These are phyloP conservation scores for Peromyscus eremicus DNA, from an alignment of 2,797 vertebrate genomes.

Conservation along the genomic window DNA sequence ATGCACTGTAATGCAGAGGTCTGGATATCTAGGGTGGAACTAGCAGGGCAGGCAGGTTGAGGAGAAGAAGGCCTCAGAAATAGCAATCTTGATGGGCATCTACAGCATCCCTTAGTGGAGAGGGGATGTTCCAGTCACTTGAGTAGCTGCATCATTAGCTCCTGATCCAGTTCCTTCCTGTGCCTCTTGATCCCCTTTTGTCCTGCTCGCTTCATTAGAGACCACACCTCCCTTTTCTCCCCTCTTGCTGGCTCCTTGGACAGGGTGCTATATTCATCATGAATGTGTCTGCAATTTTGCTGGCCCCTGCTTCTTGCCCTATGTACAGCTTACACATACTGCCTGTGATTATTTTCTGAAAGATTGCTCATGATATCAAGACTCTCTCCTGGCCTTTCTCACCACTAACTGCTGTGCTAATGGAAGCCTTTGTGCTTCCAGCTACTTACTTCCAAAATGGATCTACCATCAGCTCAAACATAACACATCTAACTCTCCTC, in stretches of 20 bases:
- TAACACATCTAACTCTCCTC: background rate
- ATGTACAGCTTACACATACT: background rate
- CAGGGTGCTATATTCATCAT: background rate
- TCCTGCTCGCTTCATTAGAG: background rate
- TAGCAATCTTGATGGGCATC: background rate
- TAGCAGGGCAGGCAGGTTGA: background rate
- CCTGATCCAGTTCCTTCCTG: background rate
- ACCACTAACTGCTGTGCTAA: background rate
- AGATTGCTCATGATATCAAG: background rate
- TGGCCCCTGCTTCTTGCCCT: background rate
- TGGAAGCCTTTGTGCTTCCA: background rate
- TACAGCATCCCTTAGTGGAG: accelerated
- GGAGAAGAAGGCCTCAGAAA: background rate
- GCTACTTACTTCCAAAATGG: background rate
- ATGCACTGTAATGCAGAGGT: background rate
- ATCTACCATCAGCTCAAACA: background rate
- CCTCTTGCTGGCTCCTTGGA: too few species aligned
- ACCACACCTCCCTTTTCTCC: background rate
- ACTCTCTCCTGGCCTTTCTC: background rate
- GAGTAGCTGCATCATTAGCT: background rate
- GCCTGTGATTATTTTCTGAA: background rate
- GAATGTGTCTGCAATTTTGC: background rate
- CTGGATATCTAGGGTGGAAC: background rate
- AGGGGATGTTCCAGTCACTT: background rate
- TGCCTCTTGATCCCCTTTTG: background rate